Percentiles rank a stretch among this genome's conserved stretches.
phyloP scores from a whole-genome alignment of 2,888 invertebrate species.

The Deilephila porcellus region DNA sequence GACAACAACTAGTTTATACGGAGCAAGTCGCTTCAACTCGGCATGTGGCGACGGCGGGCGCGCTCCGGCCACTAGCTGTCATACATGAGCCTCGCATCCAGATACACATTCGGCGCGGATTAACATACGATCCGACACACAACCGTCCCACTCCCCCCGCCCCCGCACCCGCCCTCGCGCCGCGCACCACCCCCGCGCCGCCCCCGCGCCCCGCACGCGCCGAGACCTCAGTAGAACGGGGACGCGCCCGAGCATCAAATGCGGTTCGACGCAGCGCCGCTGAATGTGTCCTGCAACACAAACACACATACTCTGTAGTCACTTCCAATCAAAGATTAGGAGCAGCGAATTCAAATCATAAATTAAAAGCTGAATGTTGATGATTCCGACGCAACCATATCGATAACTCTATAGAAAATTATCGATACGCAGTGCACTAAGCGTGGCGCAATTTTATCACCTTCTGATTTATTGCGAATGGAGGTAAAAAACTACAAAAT shows the following conservation, averaged over 20 bases:
- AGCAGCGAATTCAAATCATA: no score
- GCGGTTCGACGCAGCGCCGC: slow-evolving; percentile 69
- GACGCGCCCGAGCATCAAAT: slow-evolving; percentile 71
- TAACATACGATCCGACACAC: not conserved
- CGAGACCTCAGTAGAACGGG: slow-evolving; percentile 51
- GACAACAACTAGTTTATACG: slow-evolving; percentile 4
- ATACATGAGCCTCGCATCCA: slow-evolving; percentile 4
- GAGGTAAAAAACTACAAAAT: no score
- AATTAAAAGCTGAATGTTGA: no score
- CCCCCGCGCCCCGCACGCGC: not conserved
- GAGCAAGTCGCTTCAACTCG: not conserved
- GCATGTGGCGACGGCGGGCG: not conserved
- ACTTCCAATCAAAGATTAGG: no score
- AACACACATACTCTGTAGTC: not conserved
- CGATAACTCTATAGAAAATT: no score
- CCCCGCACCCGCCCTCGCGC: not conserved
- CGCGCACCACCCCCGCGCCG: not conserved
- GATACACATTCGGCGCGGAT: slow-evolving; percentile 20
- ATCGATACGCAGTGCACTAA: no score
- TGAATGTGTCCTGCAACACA: slow-evolving; percentile 69
- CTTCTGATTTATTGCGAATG: no score
- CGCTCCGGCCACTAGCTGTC: not conserved
- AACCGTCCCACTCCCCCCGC: not conserved
- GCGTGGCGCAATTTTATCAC: no score
- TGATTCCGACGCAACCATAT: no score